These are phyloP conservation scores for Solea senegalensis DNA, from an alignment of 2,113 vertebrate genomes.

Conservation along the genomic window DNA sequence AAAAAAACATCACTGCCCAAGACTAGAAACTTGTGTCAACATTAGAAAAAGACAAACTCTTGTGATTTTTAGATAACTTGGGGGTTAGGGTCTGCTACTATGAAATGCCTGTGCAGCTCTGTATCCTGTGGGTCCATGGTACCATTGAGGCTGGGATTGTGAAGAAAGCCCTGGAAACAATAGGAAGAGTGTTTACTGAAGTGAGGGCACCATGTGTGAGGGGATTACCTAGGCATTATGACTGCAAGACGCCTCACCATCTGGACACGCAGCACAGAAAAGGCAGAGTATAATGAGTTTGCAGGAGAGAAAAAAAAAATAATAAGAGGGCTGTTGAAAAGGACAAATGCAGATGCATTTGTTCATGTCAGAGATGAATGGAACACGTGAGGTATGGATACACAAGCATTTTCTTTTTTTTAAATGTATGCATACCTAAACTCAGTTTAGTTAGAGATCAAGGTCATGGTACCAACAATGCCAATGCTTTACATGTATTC, in stretches of 20 bases:
- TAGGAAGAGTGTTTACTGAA: slow-evolving; percentile 69
- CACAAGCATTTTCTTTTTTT: neutral
- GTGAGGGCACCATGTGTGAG: slow-evolving; percentile 73
- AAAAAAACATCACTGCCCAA: too few relatives aligned
- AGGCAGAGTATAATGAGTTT: slow-evolving; percentile 58
- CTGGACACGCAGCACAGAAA: slow-evolving; percentile 67
- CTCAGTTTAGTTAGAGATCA: neutral
- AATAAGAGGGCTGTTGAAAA: slow-evolving; percentile 21
- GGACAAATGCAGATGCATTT: slow-evolving; percentile 38
- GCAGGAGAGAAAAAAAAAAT: slow-evolving; percentile 37
- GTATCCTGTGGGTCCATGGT: neutral
- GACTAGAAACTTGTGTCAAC: too few relatives aligned
- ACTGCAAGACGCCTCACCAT: slow-evolving; percentile 73
- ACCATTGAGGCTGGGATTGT: slow-evolving; percentile 10
- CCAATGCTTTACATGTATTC: too few relatives aligned
- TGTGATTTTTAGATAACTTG: too few relatives aligned
- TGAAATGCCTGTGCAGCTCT: slow-evolving; percentile 26
- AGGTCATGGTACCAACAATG: too few relatives aligned
- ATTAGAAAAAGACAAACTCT: too few relatives aligned
- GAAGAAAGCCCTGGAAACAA: slow-evolving; percentile 64
- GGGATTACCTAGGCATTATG: slow-evolving; percentile 75
- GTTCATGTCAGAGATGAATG: slow-evolving; percentile 14
- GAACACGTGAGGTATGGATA: slow-evolving; percentile 38
- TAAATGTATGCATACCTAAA: neutral
- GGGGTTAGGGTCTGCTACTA: too few relatives aligned